phyloP scores from a whole-genome alignment of 2,888 invertebrate genomes.

The Scotopteryx bipunctaria region DNA sequence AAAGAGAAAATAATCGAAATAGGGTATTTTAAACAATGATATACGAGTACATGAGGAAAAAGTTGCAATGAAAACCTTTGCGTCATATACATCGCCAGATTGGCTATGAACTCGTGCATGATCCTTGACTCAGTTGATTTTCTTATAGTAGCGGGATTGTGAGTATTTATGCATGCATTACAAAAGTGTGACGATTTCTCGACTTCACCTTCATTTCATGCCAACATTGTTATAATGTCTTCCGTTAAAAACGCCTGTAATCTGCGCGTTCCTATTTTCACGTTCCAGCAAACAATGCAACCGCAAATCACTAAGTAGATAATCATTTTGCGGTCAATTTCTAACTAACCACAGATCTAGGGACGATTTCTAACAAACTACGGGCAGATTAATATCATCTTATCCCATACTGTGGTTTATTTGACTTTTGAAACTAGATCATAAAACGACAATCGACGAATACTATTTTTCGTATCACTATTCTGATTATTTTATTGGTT shows the following conservation, averaged over 20 bases:
- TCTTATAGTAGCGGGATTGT: too few relatives aligned
- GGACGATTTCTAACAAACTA: conserved; percentile 6
- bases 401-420: conserved; percentile 3
- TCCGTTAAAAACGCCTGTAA: neutral
- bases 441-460: too few relatives aligned
- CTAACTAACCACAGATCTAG: neutral
- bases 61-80: too few relatives aligned
- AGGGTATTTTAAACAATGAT: too few relatives aligned
- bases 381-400: too few relatives aligned
- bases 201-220: neutral
- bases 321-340: neutral
- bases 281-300: neutral
- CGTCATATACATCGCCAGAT: too few relatives aligned
- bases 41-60: too few relatives aligned
- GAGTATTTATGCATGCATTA: neutral
- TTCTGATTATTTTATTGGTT: neutral
- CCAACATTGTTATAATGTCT: neutral
- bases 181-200: neutral
- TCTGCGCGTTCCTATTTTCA: neutral
- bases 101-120: too few relatives aligned
- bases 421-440: too few relatives aligned
- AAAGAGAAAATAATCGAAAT: too few relatives aligned
- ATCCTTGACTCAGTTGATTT: too few relatives aligned
- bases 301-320: too few relatives aligned
- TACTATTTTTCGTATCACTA: neutral